Base-by-base conservation (phyloP, 2,797 vertebrate species). In the Acridotheres tristis region DNA sequence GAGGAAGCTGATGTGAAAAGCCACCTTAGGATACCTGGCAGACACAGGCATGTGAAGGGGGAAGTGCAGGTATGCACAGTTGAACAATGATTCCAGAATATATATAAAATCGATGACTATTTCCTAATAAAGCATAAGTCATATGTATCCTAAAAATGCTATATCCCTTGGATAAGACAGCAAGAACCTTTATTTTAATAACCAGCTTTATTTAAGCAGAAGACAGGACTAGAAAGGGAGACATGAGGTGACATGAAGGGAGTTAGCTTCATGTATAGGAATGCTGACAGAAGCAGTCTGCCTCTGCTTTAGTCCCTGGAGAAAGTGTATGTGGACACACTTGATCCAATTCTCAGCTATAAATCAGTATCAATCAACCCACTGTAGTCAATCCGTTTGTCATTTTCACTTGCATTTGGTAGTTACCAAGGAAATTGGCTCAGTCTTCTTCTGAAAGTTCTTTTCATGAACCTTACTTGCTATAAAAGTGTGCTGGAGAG, bases 291-390 rank as follows among this genome's bases (percentile, higher is more conserved):
- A 89, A 62, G 78, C 61, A 74, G 53, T 59, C 72, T 88, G 66
- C 43, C 40, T 90, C 63, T 69, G 38, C 34, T 92, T 86, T 55
- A 90, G 38, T 94, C 89, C 54, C 90, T 54, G 36, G 53, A 92
- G 78, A 75, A 95, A 66, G 69, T 66, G 23, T 34, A 42, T 59
- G 23, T 86, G 81, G 68, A 91, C 0, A 0, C 5, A 82, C 47
- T 92, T 85, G 87, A 93, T 92, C 54, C 66, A 90, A 81, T 91
- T 96, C 92, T 92, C 85, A 89, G 58, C 68, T 91, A 78, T 85
- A 93, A 95, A 94, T 89, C 92, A 89, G 51, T 68, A 95, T 92
- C 84, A 91, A 75, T 94, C 88, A 95, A 85, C 59, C 32, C 58
- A 85, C 61, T 89, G 57, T 82, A 94, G 76, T 93, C 93, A 90